These are phyloP conservation scores for Pelosia muscerda DNA, from an alignment of 2,888 invertebrate genomes.

Conservation along the genomic window DNA sequence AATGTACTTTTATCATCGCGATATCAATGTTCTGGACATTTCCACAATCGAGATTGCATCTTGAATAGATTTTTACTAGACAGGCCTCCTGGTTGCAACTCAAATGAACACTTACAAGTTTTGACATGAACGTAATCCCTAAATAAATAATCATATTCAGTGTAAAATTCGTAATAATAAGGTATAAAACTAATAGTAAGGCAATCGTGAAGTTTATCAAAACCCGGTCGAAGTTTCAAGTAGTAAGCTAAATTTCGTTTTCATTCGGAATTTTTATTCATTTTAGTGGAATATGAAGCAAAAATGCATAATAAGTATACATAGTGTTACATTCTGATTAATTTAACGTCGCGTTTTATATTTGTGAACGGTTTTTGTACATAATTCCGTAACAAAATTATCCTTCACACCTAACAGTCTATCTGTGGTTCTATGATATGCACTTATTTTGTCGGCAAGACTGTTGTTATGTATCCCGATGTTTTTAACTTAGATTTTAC, in stretches of 20 bases:
- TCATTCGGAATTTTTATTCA: constrained; percentile 62
- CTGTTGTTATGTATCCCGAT: constrained; percentile 22
- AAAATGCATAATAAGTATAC: constrained; percentile 72
- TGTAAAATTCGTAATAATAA: constrained; percentile 34
- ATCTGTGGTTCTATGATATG: constrained; percentile 14
- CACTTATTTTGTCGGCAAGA: constrained; percentile 51
- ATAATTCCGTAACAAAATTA: constrained; percentile 61
- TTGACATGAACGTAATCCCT: constrained; percentile 52
- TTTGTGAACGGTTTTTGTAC: constrained; percentile 58
- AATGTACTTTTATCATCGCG: too few species aligned
- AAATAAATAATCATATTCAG: constrained; percentile 42
- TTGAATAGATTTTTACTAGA: too few species aligned
- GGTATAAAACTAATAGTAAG: constrained; percentile 38
- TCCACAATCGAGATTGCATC: too few species aligned
- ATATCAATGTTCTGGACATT: too few species aligned
- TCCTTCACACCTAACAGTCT: constrained; percentile 56
- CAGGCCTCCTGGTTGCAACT: constrained; percentile 4
- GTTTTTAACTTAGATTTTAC: constrained; percentile 17
- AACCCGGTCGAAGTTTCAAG: constrained; percentile 68
- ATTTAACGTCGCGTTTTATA: constrained; percentile 61
- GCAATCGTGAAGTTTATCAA: constrained; percentile 46
- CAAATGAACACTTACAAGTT: constrained; percentile 10
- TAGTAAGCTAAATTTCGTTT: constrained; percentile 72
- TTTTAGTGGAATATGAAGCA: constrained; percentile 72
- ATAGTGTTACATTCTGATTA: constrained; percentile 58